phyloP scores from a whole-genome alignment of 2,797 vertebrate genomes.

The Tachyglossus aculeatus region DNA sequence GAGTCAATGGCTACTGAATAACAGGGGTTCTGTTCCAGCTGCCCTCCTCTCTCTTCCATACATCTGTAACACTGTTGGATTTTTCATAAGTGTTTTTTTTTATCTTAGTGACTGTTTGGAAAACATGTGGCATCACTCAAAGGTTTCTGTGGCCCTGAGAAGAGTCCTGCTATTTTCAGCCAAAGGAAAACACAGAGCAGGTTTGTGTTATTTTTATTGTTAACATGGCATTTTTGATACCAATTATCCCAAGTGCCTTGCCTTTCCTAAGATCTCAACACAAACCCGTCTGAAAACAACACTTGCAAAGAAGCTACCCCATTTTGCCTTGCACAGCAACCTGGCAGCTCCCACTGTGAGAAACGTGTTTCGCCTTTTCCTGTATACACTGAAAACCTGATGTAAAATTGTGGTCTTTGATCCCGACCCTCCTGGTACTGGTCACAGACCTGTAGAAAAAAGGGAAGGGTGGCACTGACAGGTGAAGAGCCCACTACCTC shows the following conservation, averaged over 20 bases:
- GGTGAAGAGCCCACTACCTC: no score
- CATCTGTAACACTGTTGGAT: neutral
- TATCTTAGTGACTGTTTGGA: neutral
- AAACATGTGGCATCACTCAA: neutral
- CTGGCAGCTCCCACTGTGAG: neutral
- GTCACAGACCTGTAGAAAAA: neutral
- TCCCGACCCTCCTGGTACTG: slow-evolving; percentile 9
- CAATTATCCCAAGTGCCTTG: neutral
- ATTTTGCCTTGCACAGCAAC: neutral
- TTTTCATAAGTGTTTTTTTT: neutral
- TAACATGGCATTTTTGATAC: neutral
- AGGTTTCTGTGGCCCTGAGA: neutral
- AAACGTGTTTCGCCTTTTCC: neutral
- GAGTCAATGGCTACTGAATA: neutral
- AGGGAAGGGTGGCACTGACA: no score
- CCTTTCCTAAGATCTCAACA: neutral
- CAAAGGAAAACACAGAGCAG: neutral
- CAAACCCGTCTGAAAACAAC: neutral
- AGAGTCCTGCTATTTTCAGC: neutral
- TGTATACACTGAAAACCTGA: neutral
- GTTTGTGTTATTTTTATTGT: neutral
- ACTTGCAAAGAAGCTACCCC: neutral
- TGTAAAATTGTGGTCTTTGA: slow-evolving; percentile 29
- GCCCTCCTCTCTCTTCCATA: neutral
- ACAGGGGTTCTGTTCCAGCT: neutral